Conservation (phyloP, 1,140 invertebrate genomes). For the Brachionus angularis region DNA sequence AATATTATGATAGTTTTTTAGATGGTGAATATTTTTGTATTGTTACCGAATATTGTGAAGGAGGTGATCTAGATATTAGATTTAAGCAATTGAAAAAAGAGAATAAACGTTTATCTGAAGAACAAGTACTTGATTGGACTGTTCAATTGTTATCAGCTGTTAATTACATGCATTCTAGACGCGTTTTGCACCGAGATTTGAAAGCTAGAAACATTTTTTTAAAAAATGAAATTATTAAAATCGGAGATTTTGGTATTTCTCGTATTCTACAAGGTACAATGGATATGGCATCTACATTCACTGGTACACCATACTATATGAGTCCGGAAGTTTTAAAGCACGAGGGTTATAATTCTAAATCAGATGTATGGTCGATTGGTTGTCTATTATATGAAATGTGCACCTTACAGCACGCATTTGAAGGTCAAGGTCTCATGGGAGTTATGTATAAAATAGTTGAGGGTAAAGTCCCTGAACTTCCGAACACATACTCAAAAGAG, state of each 20-base stretch:
- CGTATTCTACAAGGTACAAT: conserved; percentile 54
- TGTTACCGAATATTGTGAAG: conserved; percentile 59
- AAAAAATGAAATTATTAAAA: conserved; percentile 54
- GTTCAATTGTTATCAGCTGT: conserved; percentile 57
- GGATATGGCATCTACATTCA: conserved; percentile 57
- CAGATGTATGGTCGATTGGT: conserved; percentile 57
- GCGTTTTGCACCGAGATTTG: conserved; percentile 57
- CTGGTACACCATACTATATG: conserved; percentile 55
- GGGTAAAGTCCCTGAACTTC: conserved; percentile 52
- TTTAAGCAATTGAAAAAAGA: conserved; percentile 52
- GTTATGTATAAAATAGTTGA: conserved; percentile 60
- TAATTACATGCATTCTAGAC: conserved; percentile 57
- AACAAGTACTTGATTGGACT: conserved; percentile 55
- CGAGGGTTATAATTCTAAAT: conserved; percentile 58
- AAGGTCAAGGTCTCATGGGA: conserved; percentile 55
- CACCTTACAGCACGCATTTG: conserved; percentile 54
- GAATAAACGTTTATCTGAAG: conserved; percentile 51
- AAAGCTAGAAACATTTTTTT: conserved; percentile 59
- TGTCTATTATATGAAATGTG: conserved; percentile 57
- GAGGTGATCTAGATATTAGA: conserved; percentile 56
- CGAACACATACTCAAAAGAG: conserved; percentile 51
- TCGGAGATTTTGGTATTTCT: conserved; percentile 58
- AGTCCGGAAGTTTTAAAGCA: conserved; percentile 58
- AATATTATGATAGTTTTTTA: conserved; percentile 56
- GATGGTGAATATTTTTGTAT: conserved; percentile 58